Base-by-base conservation (phyloP, 2,113 vertebrate species). In the Corynorhinus townsendii region DNA sequence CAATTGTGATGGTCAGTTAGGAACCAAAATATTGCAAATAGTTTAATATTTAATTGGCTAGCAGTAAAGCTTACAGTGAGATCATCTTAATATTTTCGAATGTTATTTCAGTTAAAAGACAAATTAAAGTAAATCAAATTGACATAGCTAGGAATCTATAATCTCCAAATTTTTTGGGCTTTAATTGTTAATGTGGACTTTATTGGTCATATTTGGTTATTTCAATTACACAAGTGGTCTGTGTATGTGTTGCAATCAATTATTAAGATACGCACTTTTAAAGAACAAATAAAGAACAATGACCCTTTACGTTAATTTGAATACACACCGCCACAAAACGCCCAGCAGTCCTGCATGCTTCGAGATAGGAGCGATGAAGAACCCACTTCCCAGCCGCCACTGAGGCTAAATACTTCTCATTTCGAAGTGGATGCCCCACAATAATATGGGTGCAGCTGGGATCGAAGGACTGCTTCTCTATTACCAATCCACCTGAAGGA, bases 351-450 rank as follows among this genome's bases (percentile, higher is more conserved):
- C 99, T 98, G 47, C 99, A 99, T 0, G 99, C 99, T 93, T 99
- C 99, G 89, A 99, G 97, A 97, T 99, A 99, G 15, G 99, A 99
- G 72, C 99, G 99, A 94, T 99, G 99, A 45, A 99, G 99, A 86
- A 99, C 99, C 99, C 99, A 99, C 94, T 99, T 99, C 0, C 99
- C 99, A 1, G 99, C 99, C 26, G 99, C 99, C 99, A 99, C 99
- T 0, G 99, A 99, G 11, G 99, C 99, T 96, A 99, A 95, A 95
- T 99, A 99, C 75, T 99, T 99, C 93, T 99, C 99, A 38, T 99
- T 99, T 2, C 99, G 98, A 95, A 99, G 99, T 3, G 99, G 99
- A 87, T 98, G 99, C 40, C 99, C 99, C 76, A 99, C 99, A 79
- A 99, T 98, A 93, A 99, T 99, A 97, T 99, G 99, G 2, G 99